phyloP scores from a whole-genome alignment of 1,140 invertebrate genomes.

The Asbolus verrucosus region DNA sequence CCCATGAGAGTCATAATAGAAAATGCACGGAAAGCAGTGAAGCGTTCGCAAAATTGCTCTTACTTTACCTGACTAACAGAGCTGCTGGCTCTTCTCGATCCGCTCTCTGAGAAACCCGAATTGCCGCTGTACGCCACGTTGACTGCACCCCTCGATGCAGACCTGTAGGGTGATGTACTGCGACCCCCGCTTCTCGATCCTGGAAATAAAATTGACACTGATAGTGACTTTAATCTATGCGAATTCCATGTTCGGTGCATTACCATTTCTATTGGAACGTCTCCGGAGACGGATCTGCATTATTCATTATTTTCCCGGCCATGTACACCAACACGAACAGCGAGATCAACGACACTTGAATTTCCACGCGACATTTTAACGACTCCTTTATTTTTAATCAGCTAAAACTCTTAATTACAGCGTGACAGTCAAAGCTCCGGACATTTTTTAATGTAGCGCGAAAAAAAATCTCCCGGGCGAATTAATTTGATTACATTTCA shows the following conservation, averaged over 20 bases:
- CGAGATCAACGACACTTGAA: not conserved
- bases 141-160: conserved; percentile 67
- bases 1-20: not conserved
- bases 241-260: not conserved
- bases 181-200: conserved; percentile 64
- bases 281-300: conserved; percentile 4
- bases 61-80: conserved; percentile 76
- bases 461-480: no score
- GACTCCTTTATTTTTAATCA: not conserved
- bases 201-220: conserved; percentile 50
- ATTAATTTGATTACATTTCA: no score
- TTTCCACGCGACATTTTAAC: not conserved
- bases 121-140: conserved; percentile 68
- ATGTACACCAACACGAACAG: not conserved
- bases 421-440: no score
- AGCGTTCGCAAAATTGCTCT: conserved; percentile 27
- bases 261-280: conserved; percentile 18
- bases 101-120: conserved; percentile 69
- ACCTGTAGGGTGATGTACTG: conserved; percentile 73
- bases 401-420: conserved; percentile 27
- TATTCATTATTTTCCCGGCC: not conserved
- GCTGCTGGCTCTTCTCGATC: conserved; percentile 76
- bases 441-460: not conserved
- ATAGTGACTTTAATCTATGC: conserved; percentile 1
- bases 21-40: conserved; percentile 30